Evolutionary conservation across 2,797 vertebrate genomes (phyloP).

Genomic region (Petrocephalus sullivani): DNA sequence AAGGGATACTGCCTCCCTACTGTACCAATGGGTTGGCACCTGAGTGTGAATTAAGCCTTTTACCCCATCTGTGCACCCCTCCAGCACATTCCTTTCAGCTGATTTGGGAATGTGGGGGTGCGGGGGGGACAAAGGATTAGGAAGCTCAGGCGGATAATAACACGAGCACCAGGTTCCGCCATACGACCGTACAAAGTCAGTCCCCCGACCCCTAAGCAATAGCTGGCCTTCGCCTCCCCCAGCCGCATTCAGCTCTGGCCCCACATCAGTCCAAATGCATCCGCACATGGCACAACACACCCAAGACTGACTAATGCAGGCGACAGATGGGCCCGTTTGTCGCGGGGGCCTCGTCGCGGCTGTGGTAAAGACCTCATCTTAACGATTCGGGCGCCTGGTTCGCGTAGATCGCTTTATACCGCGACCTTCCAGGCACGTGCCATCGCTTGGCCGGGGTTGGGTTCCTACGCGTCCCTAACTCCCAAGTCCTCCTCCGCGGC

Average conservation of each 20-base stretch:
- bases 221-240: not conserved
- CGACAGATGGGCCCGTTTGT: conserved; percentile 19
- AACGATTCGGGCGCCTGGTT: not conserved
- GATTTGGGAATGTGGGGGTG: not conserved
- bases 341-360: not conserved
- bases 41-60: not conserved
- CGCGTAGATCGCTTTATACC: not conserved
- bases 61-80: not conserved
- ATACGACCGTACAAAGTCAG: not conserved
- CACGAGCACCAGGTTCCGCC: not conserved
- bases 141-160: not conserved
- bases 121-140: not conserved
- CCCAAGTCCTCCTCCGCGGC: not conserved
- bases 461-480: not conserved
- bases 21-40: not conserved
- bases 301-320: not conserved
- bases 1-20: not conserved
- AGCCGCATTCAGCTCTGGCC: not conserved
- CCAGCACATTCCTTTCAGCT: not conserved
- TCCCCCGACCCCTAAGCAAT: not conserved
- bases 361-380: not conserved
- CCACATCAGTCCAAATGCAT: not conserved
- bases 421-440: not conserved
- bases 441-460: not conserved
- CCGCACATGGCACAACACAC: not conserved